A percentile compares a stretch with the other conserved stretches of the same genome.
These are phyloP conservation scores for Labrus mixtus DNA, from an alignment of 2,113 vertebrate genomes.

Conservation along the genomic window DNA sequence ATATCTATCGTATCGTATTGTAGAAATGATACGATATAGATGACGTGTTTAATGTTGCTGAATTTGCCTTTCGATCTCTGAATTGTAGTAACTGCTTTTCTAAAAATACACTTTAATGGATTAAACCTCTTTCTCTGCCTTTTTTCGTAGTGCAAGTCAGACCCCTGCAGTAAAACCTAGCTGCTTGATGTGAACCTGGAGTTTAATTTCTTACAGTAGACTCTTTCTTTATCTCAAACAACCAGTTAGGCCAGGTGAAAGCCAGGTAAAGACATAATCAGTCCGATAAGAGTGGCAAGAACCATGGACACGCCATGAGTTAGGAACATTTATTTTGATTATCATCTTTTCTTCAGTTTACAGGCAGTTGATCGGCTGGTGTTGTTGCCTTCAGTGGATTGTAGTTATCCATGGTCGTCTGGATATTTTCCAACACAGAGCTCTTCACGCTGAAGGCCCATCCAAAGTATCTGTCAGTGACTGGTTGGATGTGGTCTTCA, in stretches of 20 bases:
- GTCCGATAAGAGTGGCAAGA: not conserved
- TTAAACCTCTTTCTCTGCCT: no score
- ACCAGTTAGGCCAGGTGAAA: not conserved
- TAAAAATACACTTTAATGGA: no score
- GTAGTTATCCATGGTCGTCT: slow-evolving; percentile 19
- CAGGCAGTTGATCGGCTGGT: not conserved
- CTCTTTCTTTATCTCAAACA: not conserved
- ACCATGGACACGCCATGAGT: not conserved
- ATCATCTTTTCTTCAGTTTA: slow-evolving; percentile 4
- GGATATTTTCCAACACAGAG: slow-evolving; percentile 61
- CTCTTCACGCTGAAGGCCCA: slow-evolving; percentile 60
- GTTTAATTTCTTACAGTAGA: not conserved
- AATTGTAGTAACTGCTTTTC: no score
- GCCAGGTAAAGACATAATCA: not conserved
- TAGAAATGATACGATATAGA: no score
- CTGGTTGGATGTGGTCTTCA: slow-evolving; percentile 77
- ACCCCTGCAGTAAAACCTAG: not conserved
- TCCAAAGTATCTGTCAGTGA: slow-evolving; percentile 52
- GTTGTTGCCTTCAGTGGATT: not conserved
- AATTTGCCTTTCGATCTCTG: no score
- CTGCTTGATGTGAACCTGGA: not conserved
- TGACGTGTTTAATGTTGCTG: no score
- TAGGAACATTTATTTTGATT: not conserved
- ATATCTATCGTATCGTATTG: no score
- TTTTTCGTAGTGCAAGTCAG: not conserved